Percentiles rank a stretch among this genome's conserved stretches.
phyloP scores from a whole-genome alignment of 1,140 invertebrate genomes.

The Sminthurides bifidus region DNA sequence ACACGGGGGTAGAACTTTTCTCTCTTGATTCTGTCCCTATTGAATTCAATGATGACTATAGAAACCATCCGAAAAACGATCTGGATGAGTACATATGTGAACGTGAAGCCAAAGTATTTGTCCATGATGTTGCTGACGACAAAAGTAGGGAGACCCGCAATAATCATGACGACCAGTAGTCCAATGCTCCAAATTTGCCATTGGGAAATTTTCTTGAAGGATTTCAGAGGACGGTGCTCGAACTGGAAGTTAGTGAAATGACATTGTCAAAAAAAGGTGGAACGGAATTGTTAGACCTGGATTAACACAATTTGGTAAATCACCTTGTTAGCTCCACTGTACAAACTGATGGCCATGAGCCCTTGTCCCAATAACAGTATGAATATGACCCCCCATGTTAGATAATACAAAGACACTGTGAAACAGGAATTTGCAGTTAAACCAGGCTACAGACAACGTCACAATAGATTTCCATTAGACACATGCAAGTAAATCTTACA shows the following conservation, averaged over 20 bases:
- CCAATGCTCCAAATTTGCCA: constrained; percentile 3
- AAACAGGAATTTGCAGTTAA: too few relatives aligned
- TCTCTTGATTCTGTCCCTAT: neutral
- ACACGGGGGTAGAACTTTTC: constrained; percentile 1
- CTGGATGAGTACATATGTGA: neutral
- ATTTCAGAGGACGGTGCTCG: neutral
- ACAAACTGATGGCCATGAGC: constrained; percentile 7
- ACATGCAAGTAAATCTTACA: too few relatives aligned
- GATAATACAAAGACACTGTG: too few relatives aligned
- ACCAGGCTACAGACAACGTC: too few relatives aligned
- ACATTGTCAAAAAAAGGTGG: too few relatives aligned
- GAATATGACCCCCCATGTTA: neutral
- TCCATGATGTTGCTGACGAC: neutral
- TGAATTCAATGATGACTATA: neutral
- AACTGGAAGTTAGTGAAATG: neutral
- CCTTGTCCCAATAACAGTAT: neutral
- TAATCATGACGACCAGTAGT: neutral
- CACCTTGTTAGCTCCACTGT: neutral
- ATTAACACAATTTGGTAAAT: neutral
- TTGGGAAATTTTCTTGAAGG: constrained; percentile 2
- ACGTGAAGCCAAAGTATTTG: neutral
- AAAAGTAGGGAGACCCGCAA: neutral
- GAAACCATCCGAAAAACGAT: neutral
- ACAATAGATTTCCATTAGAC: too few relatives aligned
- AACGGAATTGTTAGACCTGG: too few relatives aligned